Conservation (phyloP, 2,888 invertebrate species). For the Acleris cristana region DNA sequence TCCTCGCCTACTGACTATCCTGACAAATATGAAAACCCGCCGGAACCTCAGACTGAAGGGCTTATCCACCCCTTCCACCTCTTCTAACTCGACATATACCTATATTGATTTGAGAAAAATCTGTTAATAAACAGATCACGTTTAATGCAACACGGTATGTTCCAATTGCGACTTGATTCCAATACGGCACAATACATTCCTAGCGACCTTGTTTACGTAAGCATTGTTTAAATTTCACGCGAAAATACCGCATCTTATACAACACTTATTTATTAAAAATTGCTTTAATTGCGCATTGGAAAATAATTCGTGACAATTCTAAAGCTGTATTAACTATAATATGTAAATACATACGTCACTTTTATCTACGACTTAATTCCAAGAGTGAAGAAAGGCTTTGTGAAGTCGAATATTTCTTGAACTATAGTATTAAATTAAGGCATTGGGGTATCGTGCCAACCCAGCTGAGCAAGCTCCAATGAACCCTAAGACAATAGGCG, state of each 20-base stretch:
- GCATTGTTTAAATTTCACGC: conserved; percentile 1
- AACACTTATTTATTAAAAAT: no score
- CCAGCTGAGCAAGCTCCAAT: conserved; percentile 48
- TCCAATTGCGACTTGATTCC: no score
- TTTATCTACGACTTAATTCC: not conserved
- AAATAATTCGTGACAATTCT: no score
- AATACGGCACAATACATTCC: not conserved
- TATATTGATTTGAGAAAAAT: conserved; percentile 10
- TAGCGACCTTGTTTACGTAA: conserved; percentile 5
- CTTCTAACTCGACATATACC: no score
- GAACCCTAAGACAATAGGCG: conserved; percentile 48
- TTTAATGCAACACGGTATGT: not conserved
- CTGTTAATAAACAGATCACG: conserved; percentile 6
- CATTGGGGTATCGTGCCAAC: conserved; percentile 46
- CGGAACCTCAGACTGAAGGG: no score
- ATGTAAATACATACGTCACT: no score
- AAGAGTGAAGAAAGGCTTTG: not conserved
- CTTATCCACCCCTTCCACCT: no score
- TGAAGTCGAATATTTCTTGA: conserved; percentile 11
- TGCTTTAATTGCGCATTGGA: no score
- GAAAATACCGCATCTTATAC: no score
- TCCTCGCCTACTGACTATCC: no score
- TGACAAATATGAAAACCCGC: no score
- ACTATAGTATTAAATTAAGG: conserved; percentile 16
- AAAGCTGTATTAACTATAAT: no score